Evolutionary conservation across 2,888 invertebrate species (phyloP), one percentile per base, ranked within the genome.

Genomic region (Panopea generosa): DNA sequence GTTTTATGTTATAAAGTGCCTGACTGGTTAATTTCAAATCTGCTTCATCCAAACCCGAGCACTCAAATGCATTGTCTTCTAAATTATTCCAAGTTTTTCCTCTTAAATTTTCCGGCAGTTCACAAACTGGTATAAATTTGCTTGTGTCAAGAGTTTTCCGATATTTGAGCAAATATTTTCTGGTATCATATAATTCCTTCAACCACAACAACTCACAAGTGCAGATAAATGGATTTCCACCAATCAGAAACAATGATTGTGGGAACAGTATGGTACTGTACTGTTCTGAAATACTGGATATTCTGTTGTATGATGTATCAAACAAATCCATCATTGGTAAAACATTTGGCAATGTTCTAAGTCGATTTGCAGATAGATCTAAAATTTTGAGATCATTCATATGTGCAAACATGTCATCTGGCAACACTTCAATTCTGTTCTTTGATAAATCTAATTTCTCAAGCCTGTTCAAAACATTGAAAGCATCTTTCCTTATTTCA

Each of bases 71-170:
- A 16, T 73, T 60, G 68, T 87, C 85, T 2, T 70, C 82, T 2
- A 88, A 63, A n/a, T 68, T 38, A 49, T 80, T 83, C 86, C 86
- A 88, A 0, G 45, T 45, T 24, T 83, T 71, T 3, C 81, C 83
- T 24, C 40, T 55, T 18, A 86, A 22, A 45, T 66, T 40, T 0
- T 47, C 40, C 1, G 88, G 86, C n/a, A 59, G 52, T 2, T 66
- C 71, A 74, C 87, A 87, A 0, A 61, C 52, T 4, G 88, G 87
- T 18, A 86, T 67, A 56, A 86, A 87, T 45, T 80, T 75, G 2
- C 73, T 62, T 2, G 56, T 38, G 9, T 74, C 68, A 11, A 79
- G 71, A 43, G 70, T 72, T 24, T 80, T 78, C 16, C 86, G 52
- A 60, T 78, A 82, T 24, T 84, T 79, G 7, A 86, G 27, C 20